Evolutionary conservation across 2,888 invertebrate genomes (phyloP), one percentile per base, ranked within the genome.

Genomic region (Lucinisca nassula): DNA sequence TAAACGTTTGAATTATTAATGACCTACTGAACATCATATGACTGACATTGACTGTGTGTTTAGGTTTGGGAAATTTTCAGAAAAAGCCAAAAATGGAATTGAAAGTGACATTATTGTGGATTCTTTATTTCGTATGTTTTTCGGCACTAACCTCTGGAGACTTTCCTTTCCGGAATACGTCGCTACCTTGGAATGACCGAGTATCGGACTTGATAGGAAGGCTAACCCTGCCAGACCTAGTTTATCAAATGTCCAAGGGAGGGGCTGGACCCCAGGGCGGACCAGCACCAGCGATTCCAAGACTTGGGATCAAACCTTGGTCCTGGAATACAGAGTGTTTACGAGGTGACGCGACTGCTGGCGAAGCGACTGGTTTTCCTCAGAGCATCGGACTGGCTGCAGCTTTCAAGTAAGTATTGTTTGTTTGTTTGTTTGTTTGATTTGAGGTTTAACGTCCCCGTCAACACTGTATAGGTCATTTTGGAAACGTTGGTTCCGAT

Each of bases 251-350:
- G 91, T 90, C 92, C 21, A 87, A 89, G 32, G 94, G 93, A 24
- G 94, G 95, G 1, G 91, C 93, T 8, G 92, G 92, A 1, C 82
- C 82, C 12, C 90, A 91, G 12, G 94, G 92, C 0, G 93, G 94
- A 10, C 94, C 94, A 0, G 94, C 95, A 14, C 95, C 95, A 30
- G 92, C 93, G 8, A 94, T 95, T 40, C 73, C 87, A 0, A 90
- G 95, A 30, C 92, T 95, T n/a, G 93, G 94, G 21, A 92, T 96
- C 30, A 87, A 89, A n/a, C 95, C 95, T 0, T 95, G 95, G 82
- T 91, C 92, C 27, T 96, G 95, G 95, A 93, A 94, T 78, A 94
- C 95, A 4, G 96, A 96, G 83, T 96, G 96, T 91, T 88, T 95
- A n/a, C 84, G 95, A 14, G 95, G 95, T 3, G 95, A 94, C 51